Evolutionary conservation across 2,797 vertebrate genomes (phyloP).

Genomic region (Cheirogaleus major): DNA sequence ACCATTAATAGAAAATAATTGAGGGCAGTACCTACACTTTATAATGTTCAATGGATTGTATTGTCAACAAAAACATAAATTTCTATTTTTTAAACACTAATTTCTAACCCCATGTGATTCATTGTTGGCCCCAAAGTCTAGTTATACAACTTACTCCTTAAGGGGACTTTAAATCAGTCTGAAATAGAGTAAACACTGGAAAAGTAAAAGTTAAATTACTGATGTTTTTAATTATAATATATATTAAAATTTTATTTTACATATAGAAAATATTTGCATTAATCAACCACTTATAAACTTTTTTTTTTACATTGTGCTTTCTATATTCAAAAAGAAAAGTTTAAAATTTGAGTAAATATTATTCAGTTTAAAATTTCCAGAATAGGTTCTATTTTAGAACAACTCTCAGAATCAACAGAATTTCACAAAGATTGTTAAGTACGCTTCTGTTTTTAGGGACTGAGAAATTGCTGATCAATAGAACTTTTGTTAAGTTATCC

Average conservation of each 20-base stretch:
- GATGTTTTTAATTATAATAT: neutral
- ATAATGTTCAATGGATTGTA: slow-evolving; percentile 23
- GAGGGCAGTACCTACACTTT: slow-evolving; percentile 1
- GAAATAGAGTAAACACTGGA: neutral
- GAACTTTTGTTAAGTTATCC: neutral
- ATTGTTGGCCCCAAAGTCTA: neutral
- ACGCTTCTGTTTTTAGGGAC: neutral
- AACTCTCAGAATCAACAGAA: neutral
- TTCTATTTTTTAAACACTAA: neutral
- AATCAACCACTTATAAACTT: neutral
- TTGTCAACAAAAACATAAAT: neutral
- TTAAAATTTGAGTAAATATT: neutral
- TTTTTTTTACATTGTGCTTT: neutral
- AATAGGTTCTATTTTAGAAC: neutral
- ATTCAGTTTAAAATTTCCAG: neutral
- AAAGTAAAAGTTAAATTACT: neutral
- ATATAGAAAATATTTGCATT: neutral
- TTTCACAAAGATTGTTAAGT: neutral
- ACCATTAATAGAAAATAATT: slow-evolving; percentile 57
- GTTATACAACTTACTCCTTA: neutral
- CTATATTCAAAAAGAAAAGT: neutral
- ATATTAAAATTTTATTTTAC: neutral
- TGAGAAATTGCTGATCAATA: neutral
- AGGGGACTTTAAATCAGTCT: neutral
- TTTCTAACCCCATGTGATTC: neutral